Base-by-base conservation (phyloP, 2,888 invertebrate species). In the Diploptera punctata region DNA sequence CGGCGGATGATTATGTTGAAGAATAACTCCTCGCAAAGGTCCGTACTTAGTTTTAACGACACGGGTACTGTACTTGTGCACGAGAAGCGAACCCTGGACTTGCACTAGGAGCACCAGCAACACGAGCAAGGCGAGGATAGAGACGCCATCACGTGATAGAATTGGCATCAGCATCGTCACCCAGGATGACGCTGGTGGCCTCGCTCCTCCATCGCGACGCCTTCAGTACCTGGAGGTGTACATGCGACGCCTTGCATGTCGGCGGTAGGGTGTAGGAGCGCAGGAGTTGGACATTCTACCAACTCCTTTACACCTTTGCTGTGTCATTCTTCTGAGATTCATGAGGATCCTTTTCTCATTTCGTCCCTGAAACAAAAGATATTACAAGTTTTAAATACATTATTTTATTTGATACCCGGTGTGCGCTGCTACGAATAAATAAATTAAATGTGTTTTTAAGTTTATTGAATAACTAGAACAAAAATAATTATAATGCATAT, bases 41-140 rank as follows among this genome's bases (percentile, higher is more conserved):
- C 97, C 97, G 87, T 96, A 97, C 82, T 95, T 93, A 77, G 97
- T 97, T 81, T 90, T 89, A 77, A 97, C 93, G 76, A 94, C 90
- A 78, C 93, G 88, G 76, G 92, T 91, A 84, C 92, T 92, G 84
- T 93, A 93, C 82, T 93, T 93, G 83, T 92, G 92, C 79, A 89
- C 86, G 77, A 84, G 87, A 80, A 86, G 86, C 77, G 81, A 70
- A 44, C 43, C 57, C 4, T 29, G 24, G 3, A 29, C 29, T 16
- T 10, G 9, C 9, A 57, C 57, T 4, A 26, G 3, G 21, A 57
- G 16, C 2, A 52, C 13, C 24, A 52, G 52, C 10, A 52, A 38
- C 43, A 68, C 43, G 72, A 44, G 29, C 26, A 38, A 47, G 65
- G 62, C 60, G 44, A 60, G 29, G 19, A 21, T 57, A 68, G 52